phyloP scores from a whole-genome alignment of 2,797 vertebrate genomes.

The Vultur gryphus region DNA sequence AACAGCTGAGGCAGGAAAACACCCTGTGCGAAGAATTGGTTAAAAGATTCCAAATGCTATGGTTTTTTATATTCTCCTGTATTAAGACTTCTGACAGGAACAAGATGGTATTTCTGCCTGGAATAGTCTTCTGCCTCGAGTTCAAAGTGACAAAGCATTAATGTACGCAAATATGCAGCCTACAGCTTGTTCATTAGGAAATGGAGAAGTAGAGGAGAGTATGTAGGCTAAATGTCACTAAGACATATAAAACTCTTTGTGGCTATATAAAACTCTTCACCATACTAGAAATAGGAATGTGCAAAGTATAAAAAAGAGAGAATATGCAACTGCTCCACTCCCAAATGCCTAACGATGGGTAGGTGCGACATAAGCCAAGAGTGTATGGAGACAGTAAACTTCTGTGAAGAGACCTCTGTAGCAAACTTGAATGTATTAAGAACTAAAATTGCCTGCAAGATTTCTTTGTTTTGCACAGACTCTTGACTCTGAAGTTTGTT shows the following conservation, averaged over 20 bases:
- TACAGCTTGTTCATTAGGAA: constrained; percentile 35
- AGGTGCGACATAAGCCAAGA: neutral
- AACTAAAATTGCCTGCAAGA: neutral
- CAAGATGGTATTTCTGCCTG: constrained; percentile 27
- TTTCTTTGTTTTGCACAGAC: neutral
- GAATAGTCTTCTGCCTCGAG: neutral
- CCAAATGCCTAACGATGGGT: neutral
- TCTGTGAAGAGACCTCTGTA: neutral
- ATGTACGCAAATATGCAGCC: constrained; percentile 27
- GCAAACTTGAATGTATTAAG: neutral
- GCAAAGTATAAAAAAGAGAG: neutral
- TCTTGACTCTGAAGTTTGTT: neutral
- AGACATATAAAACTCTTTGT: neutral
- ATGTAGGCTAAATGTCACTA: constrained; percentile 30
- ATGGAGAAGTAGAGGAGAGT: neutral
- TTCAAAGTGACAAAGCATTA: neutral
- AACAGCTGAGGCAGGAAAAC: neutral
- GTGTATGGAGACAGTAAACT: neutral
- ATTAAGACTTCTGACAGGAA: neutral
- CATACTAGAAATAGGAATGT: neutral
- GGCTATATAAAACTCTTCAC: neutral
- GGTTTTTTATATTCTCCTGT: neutral
- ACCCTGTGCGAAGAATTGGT: neutral
- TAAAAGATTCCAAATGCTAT: neutral
- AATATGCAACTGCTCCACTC: neutral